These are phyloP conservation scores for Perizoma affinitatum DNA, from an alignment of 2,888 invertebrate genomes.

Conservation along the genomic window DNA sequence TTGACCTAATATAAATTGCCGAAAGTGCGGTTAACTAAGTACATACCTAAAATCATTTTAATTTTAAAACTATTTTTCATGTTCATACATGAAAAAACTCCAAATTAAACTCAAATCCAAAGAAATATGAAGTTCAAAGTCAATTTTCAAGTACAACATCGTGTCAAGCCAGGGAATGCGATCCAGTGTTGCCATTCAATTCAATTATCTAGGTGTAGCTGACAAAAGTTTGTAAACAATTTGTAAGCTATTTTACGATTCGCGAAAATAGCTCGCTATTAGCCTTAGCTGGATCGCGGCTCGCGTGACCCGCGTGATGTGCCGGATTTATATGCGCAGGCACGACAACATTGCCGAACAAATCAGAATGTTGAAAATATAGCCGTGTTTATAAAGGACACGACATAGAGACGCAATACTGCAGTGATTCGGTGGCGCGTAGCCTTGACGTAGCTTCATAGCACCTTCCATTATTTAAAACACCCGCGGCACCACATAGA, in stretches of 20 bases:
- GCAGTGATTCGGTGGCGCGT: no score
- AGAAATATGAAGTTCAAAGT: no score
- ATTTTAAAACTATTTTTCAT: slow-evolving; percentile 7
- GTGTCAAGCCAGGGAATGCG: slow-evolving; percentile 12
- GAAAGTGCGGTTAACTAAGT: no score
- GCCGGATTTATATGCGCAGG: slow-evolving; percentile 7
- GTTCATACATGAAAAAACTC: no score
- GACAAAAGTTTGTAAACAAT: slow-evolving; percentile 21
- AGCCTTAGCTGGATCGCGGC: slow-evolving; percentile 9
- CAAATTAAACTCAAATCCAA: no score
- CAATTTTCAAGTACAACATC: slow-evolving; percentile 18
- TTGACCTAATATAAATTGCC: no score
- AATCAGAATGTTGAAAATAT: slow-evolving; percentile 8
- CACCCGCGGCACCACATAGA: no score
- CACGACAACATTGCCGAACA: slow-evolving; percentile 17
- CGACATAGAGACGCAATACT: slow-evolving; percentile 3
- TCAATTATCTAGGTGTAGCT: slow-evolving; percentile 20
- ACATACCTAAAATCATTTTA: background rate
- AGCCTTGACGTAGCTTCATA: no score
- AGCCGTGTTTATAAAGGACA: slow-evolving; percentile 4
- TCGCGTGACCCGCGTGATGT: slow-evolving; percentile 19
- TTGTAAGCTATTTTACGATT: slow-evolving; percentile 23
- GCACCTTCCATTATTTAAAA: no score
- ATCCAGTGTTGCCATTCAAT: slow-evolving; percentile 16
- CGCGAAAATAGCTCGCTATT: slow-evolving; percentile 22